Percentiles rank a stretch among this genome's conserved stretches.
Evolutionary conservation across 2,113 vertebrate genomes (phyloP).

Genomic region (Periophthalmus modestus): DNA sequence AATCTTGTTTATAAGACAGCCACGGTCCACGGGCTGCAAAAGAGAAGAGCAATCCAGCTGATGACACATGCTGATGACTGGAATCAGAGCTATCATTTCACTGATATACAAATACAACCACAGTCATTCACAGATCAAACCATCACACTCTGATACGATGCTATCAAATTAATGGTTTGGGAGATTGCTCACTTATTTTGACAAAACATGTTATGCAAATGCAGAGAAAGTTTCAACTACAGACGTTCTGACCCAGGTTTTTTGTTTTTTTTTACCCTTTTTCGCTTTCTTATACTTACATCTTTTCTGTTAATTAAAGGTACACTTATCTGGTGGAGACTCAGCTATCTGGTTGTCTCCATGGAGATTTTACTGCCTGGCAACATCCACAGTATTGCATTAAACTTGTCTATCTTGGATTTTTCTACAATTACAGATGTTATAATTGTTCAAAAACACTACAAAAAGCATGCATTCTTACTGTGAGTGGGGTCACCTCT

Average conservation of each 20-base stretch:
- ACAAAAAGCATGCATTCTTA: no score
- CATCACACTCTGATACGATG: neutral
- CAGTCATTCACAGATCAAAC: conserved; percentile 1
- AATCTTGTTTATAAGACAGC: neutral
- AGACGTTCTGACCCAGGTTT: neutral
- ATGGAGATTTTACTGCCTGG: neutral
- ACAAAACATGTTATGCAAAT: neutral
- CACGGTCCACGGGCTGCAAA: neutral
- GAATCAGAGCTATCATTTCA: conserved; percentile 10
- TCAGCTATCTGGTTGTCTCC: neutral
- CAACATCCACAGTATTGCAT: no score
- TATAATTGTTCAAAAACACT: no score
- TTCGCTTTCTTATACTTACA: neutral
- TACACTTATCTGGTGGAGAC: neutral
- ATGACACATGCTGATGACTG: conserved; percentile 9
- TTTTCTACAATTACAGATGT: no score
- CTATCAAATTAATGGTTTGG: neutral
- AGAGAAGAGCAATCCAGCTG: conserved; percentile 4
- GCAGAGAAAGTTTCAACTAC: neutral
- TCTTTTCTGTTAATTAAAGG: neutral
- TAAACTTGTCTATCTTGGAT: no score
- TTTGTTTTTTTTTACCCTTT: neutral
- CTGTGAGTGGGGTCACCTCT: no score
- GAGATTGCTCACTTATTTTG: neutral
- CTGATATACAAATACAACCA: neutral